Base-by-base conservation (phyloP, 2,888 invertebrate species). In the Silvanus unidentatus region DNA sequence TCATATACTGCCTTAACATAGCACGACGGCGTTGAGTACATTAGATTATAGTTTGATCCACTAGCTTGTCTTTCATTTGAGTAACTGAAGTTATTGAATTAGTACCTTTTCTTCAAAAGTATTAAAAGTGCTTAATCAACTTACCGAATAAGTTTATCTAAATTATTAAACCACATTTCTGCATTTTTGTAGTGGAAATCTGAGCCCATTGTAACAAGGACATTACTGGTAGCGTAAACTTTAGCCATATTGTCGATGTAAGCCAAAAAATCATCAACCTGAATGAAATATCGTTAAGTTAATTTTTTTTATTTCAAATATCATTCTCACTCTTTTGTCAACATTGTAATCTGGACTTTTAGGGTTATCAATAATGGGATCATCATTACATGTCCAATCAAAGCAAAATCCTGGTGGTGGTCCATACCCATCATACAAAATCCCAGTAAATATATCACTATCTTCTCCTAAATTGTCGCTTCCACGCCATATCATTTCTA, bases 391-490 rank as follows among this genome's bases (percentile, higher is more conserved):
- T 0, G 89, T 75, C 3, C 86, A 77, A 65, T 98, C 97, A 68
- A 92, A 98, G 63, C 97, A 97, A 69, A 95, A 97, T 0, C 94
- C 95, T 4, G 79, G 76, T 0, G 97, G 97, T 0, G 93, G 86
- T 0, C 80, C 79, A 65, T 95, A 95, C 0, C 79, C 81, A 58
- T 93, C 91, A 67, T 78, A 88, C 9, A 94, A 73, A 0, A 85
- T 83, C 0, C 92, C 87, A 0, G 62, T 61, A 40, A 62, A 62
- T 14, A 61, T 58, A n/a, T 61, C 79, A 0, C 85, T 78, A 0
- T 76, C 59, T 16, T 79, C 75, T 86, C 88, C 87, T 48, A 84
- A 75, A 66, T 77, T 83, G 12, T 80, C 77, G 52, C 86, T 86
- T 0, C 78, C 85, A 57, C 78, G 73, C 95, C 95, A 96, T 12